Evolutionary conservation across 2,797 vertebrate species (phyloP).

Genomic region (Heterohyrax brucei): DNA sequence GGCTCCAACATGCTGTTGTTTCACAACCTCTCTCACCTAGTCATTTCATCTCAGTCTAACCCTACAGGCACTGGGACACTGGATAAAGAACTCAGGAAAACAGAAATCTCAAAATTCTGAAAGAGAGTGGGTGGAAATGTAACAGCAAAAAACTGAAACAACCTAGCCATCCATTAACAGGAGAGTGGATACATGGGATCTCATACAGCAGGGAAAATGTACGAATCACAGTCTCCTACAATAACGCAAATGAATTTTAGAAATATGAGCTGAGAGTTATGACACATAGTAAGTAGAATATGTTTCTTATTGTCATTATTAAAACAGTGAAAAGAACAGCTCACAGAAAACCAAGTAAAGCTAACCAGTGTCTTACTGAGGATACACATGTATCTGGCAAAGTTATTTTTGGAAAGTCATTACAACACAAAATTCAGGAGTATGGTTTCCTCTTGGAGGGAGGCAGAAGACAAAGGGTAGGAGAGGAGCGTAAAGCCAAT

Average conservation of each 20-base stretch:
- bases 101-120: neutral
- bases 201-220: conserved; percentile 19
- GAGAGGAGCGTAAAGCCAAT: neutral
- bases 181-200: neutral
- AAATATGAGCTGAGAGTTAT: neutral
- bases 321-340: neutral
- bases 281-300: neutral
- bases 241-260: neutral
- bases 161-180: neutral
- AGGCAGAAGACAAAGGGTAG: neutral
- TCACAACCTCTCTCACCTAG: neutral
- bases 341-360: neutral
- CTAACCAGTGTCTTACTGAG: conserved; percentile 8
- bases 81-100: neutral
- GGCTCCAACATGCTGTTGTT: neutral
- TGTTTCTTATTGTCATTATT: neutral
- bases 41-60: neutral
- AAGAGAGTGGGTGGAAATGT: neutral
- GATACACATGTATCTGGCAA: neutral
- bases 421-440: conserved; percentile 11
- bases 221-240: neutral
- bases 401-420: neutral
- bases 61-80: neutral
- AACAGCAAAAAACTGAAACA: conserved; percentile 6
- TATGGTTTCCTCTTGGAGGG: neutral